phyloP scores from a whole-genome alignment of 2,888 invertebrate genomes.

The Synergus umbraculus region DNA sequence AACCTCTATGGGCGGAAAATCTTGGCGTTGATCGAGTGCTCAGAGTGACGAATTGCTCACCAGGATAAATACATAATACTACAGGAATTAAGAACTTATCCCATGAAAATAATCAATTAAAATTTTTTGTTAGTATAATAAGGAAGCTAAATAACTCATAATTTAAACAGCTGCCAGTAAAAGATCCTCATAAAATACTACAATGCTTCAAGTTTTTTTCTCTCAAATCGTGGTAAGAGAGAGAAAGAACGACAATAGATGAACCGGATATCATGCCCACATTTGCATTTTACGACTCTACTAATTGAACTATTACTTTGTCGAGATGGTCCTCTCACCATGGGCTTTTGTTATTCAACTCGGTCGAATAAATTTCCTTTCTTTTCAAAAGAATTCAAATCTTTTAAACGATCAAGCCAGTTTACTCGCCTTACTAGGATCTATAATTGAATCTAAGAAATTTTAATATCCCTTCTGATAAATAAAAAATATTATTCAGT shows the following conservation, averaged over 20 bases:
- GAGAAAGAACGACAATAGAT: slow-evolving; percentile 6
- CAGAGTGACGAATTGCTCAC: background rate
- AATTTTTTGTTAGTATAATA: background rate
- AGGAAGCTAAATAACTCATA: background rate
- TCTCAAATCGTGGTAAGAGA: background rate
- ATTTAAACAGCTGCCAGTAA: background rate
- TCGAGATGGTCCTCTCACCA: slow-evolving; percentile 13
- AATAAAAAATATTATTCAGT: too few species aligned
- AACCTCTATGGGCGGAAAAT: too few species aligned
- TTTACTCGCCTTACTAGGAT: slow-evolving; percentile 45
- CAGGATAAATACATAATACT: background rate
- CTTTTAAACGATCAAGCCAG: slow-evolving; percentile 8
- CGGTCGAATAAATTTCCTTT: slow-evolving; percentile 15
- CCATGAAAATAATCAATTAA: background rate
- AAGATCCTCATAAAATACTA: background rate
- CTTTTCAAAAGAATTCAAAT: slow-evolving; percentile 1
- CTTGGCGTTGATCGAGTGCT: background rate
- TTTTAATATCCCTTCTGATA: background rate
- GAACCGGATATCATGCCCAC: slow-evolving; percentile 55
- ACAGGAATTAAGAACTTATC: background rate
- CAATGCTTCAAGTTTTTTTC: background rate
- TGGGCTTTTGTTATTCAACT: slow-evolving; percentile 29
- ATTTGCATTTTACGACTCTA: slow-evolving; percentile 67
- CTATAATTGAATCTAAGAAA: slow-evolving; percentile 63
- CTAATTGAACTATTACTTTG: slow-evolving; percentile 69